Evolutionary conservation across 2,797 vertebrate species (phyloP).

Genomic region (Kryptolebias ocellatus): DNA sequence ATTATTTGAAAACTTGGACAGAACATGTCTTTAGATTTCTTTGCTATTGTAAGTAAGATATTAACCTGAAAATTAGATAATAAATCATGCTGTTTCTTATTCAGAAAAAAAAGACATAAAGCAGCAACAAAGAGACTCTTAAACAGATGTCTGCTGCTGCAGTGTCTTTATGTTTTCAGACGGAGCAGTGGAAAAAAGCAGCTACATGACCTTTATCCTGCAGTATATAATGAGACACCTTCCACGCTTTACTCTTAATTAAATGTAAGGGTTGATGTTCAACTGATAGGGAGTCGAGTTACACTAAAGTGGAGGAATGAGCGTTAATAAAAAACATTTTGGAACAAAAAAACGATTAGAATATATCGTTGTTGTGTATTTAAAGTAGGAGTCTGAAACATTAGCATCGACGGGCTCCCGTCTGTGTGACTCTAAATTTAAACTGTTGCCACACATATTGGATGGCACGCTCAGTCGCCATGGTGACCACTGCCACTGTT

Average conservation of each 20-base stretch:
- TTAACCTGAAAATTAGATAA: conserved; percentile 1
- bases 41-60: not conserved
- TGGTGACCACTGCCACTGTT: conserved; percentile 59
- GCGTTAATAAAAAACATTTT: conserved; percentile 26
- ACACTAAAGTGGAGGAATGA: conserved; percentile 16
- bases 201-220: conserved; percentile 29
- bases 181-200: conserved; percentile 22
- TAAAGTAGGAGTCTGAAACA: conserved; percentile 4
- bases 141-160: not conserved
- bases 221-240: conserved; percentile 40
- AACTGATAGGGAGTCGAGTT: conserved; percentile 36
- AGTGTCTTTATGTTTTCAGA: not conserved
- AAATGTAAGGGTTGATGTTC: conserved; percentile 50
- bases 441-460: conserved; percentile 72
- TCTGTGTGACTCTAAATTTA: conserved; percentile 78
- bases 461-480: conserved; percentile 77
- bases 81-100: too few species aligned
- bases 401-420: conserved; percentile 13
- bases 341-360: conserved; percentile 10
- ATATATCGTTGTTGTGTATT: not conserved
- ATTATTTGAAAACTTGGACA: too few species aligned
- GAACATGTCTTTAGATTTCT: too few species aligned
- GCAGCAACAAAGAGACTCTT: not conserved
- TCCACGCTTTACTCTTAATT: conserved; percentile 50
- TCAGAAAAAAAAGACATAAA: not conserved